Evolutionary conservation across 2,888 invertebrate genomes (phyloP).

Genomic region (Cheilosia impressa): DNA sequence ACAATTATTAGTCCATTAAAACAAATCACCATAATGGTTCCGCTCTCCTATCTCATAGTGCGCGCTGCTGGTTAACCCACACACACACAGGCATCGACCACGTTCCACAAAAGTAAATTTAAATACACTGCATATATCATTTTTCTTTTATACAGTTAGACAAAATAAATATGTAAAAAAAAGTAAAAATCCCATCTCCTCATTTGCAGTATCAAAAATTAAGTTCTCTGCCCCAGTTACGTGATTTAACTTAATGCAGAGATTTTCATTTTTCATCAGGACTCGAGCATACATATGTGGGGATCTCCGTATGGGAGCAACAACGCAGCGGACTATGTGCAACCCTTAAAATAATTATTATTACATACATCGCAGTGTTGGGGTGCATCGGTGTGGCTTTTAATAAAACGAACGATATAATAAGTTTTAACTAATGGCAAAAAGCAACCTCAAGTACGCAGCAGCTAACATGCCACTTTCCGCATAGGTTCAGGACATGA

Average conservation of each 20-base stretch:
- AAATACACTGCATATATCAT: conserved; percentile 22
- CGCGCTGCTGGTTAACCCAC: conserved; percentile 17
- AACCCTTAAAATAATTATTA: conserved; percentile 59
- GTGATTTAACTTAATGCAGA: conserved; percentile 67
- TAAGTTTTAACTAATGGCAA: conserved; percentile 68
- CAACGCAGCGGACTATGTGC: conserved; percentile 2
- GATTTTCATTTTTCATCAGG: conserved; percentile 12
- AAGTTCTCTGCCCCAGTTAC: conserved; percentile 67
- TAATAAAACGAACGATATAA: conserved; percentile 70
- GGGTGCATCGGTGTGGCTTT: conserved; percentile 58
- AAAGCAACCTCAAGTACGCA: conserved; percentile 48
- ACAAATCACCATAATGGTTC: conserved; percentile 57
- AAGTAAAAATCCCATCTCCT: conserved; percentile 41
- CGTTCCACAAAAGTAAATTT: conserved; percentile 22
- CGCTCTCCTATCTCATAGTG: conserved; percentile 14
- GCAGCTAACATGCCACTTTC: conserved; percentile 47
- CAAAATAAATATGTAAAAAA: background rate
- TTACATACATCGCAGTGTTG: conserved; percentile 52
- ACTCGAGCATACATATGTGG: background rate
- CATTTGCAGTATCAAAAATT: conserved; percentile 67
- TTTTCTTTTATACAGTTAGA: conserved; percentile 6
- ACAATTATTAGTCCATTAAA: conserved; percentile 71
- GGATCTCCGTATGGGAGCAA: background rate
- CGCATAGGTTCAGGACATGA: conserved; percentile 44
- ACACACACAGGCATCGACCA: conserved; percentile 7